phyloP scores from a whole-genome alignment of 2,113 vertebrate species.

The Orycteropus afer region DNA sequence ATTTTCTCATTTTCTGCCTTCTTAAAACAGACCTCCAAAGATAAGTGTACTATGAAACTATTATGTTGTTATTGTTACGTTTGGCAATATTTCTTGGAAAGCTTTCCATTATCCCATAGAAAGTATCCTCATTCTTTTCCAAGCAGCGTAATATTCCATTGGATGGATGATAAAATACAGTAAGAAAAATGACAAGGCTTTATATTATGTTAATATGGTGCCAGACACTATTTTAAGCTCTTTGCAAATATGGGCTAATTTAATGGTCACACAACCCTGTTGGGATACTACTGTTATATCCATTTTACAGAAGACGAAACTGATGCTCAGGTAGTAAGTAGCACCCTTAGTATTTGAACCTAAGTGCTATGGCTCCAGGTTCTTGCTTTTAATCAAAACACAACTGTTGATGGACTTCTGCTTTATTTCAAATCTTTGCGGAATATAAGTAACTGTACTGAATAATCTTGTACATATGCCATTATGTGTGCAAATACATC shows the following conservation, averaged over 20 bases:
- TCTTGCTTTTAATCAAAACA: background rate
- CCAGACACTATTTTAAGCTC: background rate
- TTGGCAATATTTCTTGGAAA: background rate
- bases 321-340: background rate
- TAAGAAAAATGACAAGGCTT: background rate
- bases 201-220: background rate
- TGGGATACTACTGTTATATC: background rate
- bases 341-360: background rate
- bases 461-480: background rate
- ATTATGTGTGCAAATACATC: background rate
- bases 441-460: background rate
- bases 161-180: background rate
- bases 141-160: background rate
- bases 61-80: background rate
- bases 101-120: background rate
- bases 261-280: background rate
- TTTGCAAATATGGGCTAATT: background rate
- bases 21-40: background rate
- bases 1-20: background rate
- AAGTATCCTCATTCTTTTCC: background rate
- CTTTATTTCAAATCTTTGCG: background rate
- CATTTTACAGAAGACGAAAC: background rate
- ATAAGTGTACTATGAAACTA: background rate
- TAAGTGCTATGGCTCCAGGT: background rate
- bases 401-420: background rate